Evolutionary conservation across 2,113 vertebrate genomes (phyloP).

Genomic region (Dunckerocampus dactyliophorus): DNA sequence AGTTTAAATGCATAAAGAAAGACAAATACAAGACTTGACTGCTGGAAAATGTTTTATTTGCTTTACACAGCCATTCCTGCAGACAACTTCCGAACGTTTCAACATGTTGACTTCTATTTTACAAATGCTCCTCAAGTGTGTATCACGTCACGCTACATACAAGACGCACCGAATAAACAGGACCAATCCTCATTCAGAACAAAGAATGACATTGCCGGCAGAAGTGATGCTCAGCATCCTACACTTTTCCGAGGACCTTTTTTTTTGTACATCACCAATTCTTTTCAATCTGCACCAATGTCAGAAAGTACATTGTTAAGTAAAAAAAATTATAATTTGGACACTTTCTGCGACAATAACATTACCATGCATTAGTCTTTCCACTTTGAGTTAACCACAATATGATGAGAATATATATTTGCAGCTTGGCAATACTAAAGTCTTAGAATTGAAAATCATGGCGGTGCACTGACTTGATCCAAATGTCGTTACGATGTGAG

Average conservation of each 20-base stretch:
- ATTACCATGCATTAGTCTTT: constrained; percentile 71
- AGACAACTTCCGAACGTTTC: constrained; percentile 59
- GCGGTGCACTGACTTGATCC: constrained; percentile 62
- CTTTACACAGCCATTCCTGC: constrained; percentile 73
- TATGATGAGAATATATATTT: constrained; percentile 71
- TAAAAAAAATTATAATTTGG: constrained; percentile 39
- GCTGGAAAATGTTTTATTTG: constrained; percentile 77
- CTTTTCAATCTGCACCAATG: constrained; percentile 67
- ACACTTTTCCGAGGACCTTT: constrained; percentile 56
- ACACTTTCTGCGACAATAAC: constrained; percentile 69
- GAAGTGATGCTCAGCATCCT: constrained; percentile 72
- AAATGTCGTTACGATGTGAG: constrained; percentile 60
- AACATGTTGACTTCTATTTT: constrained; percentile 62
- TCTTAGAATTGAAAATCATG: constrained; percentile 51
- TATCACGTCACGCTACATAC: constrained; percentile 64
- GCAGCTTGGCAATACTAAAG: constrained; percentile 66
- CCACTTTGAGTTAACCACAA: constrained; percentile 70
- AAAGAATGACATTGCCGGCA: constrained; percentile 62
- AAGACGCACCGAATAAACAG: constrained; percentile 61
- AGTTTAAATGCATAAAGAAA: background rate
- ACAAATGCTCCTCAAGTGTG: constrained; percentile 63
- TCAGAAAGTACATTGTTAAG: constrained; percentile 55
- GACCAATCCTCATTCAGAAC: constrained; percentile 56
- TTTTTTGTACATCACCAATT: constrained; percentile 57
- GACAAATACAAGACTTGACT: constrained; percentile 29